Conservation (phyloP, 2,888 invertebrate genomes). For the Tridacna crocea region DNA sequence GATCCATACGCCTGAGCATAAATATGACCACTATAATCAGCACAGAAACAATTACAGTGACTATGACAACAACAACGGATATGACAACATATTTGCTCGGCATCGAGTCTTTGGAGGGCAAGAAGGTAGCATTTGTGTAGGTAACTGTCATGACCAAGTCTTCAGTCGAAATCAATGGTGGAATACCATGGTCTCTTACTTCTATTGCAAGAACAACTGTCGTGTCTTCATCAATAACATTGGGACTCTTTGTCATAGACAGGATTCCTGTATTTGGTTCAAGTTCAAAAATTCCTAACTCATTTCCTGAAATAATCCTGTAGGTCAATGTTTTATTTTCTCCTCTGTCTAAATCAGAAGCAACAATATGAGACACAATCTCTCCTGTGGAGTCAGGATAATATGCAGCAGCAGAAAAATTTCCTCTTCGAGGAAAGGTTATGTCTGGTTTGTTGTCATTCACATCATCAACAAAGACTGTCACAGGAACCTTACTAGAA, state of each 20-base stretch:
- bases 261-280: slow-evolving; percentile 58
- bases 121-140: slow-evolving; percentile 62
- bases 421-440: slow-evolving; percentile 69
- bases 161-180: slow-evolving; percentile 31
- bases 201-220: slow-evolving; percentile 41
- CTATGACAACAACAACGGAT: slow-evolving; percentile 67
- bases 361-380: slow-evolving; percentile 55
- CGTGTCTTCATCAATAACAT: slow-evolving; percentile 48
- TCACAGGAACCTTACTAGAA: slow-evolving; percentile 61
- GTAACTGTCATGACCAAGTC: slow-evolving; percentile 58
- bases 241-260: slow-evolving; percentile 34
- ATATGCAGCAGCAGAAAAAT: slow-evolving; percentile 57
- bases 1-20: slow-evolving; percentile 64
- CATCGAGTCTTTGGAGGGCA: background rate
- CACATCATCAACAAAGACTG: slow-evolving; percentile 67
- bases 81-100: slow-evolving; percentile 63
- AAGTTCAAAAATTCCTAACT: slow-evolving; percentile 62
- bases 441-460: slow-evolving; percentile 77
- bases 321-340: slow-evolving; percentile 62
- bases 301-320: slow-evolving; percentile 59
- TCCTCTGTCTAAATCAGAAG: slow-evolving; percentile 63
- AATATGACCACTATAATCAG: slow-evolving; percentile 64
- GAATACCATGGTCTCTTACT: slow-evolving; percentile 43
- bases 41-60: slow-evolving; percentile 65
- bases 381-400: slow-evolving; percentile 50